Evolutionary conservation across 2,888 invertebrate species (phyloP), one percentile per base, ranked within the genome.

Genomic region (Torymus auratus): DNA sequence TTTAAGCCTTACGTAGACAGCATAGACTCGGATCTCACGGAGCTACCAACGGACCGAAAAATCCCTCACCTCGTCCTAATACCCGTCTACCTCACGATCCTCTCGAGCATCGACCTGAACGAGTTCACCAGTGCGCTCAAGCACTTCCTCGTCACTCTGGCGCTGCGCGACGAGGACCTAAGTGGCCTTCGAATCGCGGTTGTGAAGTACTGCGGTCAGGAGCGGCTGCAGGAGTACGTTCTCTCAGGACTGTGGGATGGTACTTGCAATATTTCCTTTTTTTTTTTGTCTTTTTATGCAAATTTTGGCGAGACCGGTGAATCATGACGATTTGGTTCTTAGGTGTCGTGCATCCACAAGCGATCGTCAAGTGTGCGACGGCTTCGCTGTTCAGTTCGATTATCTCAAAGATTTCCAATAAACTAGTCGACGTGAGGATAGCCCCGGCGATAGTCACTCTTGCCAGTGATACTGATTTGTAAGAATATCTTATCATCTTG

Each of bases 371-470:
- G 84, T 91, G 92, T 12, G 92, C 93, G n/a, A 92, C 94, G 0
- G 94, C 94, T 12, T 91, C 92, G 60, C 88, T 95, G 73, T 93
- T 95, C 89, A 92, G 93, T 82, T 89, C 92, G 56, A 90, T 94
- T 52, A 92, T 94, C 76, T 91, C 92, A 65, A 90, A 91, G 65
- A 92, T 94, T 68, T 91, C 92, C 73, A 94, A 94, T 83, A 91
- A 90, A 64, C 89, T 94, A 75, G 91, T 94, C 15, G 92, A 92
- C 53, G 90, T 93, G 4, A 92, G 94, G 87, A 92, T 95, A 61
- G 92, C 94, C 23, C 95, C 95, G n/a, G 95, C 95, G 28, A 92
- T 95, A 23, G 93, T 95, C 62, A 95, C 95, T 0, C 91, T 95
- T 58, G 94, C 94, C 56, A 94, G 92, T 87, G 95, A 95, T 89